These are phyloP conservation scores for Chroicocephalus ridibundus DNA, from an alignment of 2,113 vertebrate genomes.

Conservation along the genomic window DNA sequence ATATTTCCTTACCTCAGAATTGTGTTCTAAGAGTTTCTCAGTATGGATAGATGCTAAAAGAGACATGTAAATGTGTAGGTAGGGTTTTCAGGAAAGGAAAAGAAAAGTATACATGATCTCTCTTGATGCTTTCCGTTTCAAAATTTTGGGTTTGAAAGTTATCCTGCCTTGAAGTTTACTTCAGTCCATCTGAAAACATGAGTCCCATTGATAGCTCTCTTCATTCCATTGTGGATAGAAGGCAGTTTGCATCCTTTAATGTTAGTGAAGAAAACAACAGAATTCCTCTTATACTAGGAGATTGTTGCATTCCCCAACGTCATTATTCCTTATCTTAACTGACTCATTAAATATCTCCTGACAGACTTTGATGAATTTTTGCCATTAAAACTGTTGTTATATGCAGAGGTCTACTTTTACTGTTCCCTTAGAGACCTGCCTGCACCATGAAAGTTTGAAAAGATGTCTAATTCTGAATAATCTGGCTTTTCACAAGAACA, in stretches of 20 bases:
- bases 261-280: conserved; percentile 19
- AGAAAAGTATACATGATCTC: neutral
- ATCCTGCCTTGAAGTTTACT: neutral
- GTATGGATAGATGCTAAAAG: neutral
- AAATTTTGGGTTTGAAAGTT: neutral
- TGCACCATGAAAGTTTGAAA: conserved; percentile 58
- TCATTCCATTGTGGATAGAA: neutral
- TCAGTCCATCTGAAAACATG: neutral
- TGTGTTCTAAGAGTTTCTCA: neutral
- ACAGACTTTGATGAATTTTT: conserved; percentile 69
- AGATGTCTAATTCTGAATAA: conserved; percentile 55
- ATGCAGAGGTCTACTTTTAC: conserved; percentile 41
- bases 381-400: conserved; percentile 66
- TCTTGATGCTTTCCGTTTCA: neutral
- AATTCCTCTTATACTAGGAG: conserved; percentile 14
- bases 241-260: neutral
- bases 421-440: conserved; percentile 41
- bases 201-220: neutral
- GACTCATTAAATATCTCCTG: conserved; percentile 62
- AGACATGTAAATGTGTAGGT: neutral
- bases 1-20: neutral
- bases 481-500: conserved; percentile 49
- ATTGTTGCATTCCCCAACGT: neutral
- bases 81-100: neutral
- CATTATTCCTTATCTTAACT: conserved; percentile 53